A percentile compares a stretch with the other conserved stretches of the same genome.
Conservation (phyloP, 2,113 vertebrate species). For the Nannospalax galili region DNA sequence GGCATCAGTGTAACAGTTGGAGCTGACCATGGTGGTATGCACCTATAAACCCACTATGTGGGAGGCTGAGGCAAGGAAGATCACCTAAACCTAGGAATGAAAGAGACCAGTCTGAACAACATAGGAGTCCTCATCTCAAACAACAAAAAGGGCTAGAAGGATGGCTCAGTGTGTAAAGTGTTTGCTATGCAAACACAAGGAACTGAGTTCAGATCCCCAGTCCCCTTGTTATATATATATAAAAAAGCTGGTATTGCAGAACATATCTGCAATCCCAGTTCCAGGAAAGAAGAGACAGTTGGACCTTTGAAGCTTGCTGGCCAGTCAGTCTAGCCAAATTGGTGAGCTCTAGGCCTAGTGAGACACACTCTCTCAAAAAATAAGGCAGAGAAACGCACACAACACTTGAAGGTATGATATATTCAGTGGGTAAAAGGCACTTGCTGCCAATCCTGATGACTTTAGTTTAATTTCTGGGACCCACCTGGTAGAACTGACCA, state of each 20-base stretch:
- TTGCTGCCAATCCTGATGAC: neutral
- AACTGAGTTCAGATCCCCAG: neutral
- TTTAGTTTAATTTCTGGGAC: neutral
- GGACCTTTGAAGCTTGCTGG: neutral
- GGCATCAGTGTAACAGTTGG: neutral
- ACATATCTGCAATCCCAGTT: neutral
- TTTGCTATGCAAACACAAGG: neutral
- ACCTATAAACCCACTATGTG: neutral
- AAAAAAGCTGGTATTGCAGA: too few relatives aligned
- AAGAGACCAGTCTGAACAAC: neutral
- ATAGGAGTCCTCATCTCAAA: neutral
- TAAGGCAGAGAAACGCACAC: neutral
- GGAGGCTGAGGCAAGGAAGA: neutral
- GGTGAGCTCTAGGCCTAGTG: neutral
- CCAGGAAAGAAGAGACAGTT: neutral
- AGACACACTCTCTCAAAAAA: neutral
- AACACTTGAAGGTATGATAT: too few relatives aligned
- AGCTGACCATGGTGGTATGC: neutral
- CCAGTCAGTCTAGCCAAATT: neutral
- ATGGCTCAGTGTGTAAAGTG: neutral
- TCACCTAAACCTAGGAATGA: neutral
- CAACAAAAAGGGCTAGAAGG: neutral
- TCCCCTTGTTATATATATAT: too few relatives aligned
- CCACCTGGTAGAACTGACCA: neutral
- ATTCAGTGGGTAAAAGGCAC: neutral